Conservation (phyloP, 2,113 vertebrate species). For the Onychostruthus taczanowskii region DNA sequence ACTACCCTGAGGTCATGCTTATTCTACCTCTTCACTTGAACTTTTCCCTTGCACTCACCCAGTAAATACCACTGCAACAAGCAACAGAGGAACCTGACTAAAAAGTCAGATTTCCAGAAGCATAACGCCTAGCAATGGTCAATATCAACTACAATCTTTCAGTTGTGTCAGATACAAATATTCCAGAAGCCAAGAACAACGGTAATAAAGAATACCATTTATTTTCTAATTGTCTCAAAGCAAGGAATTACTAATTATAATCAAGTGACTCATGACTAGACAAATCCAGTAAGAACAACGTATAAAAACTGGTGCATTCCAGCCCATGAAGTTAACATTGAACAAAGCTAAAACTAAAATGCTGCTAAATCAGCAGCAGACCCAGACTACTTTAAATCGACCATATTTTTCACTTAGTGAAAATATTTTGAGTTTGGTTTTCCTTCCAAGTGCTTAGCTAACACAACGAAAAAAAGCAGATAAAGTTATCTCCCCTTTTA, state of each 20-base stretch:
- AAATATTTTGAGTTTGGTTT: not conserved
- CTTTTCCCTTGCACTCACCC: not conserved
- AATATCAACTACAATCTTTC: not conserved
- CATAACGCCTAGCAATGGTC: accelerated
- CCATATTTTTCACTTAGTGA: not conserved
- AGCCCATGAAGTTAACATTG: not conserved
- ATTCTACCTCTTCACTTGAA: not conserved
- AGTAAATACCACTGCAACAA: not conserved
- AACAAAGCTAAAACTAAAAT: not conserved
- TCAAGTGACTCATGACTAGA: not conserved
- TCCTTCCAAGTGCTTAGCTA: not conserved
- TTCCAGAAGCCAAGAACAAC: not conserved
- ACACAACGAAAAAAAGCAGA: not conserved
- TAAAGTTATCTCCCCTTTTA: not conserved
- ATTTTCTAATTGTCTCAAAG: not conserved
- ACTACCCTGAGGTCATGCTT: not conserved
- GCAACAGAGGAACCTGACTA: accelerated
- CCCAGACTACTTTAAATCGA: not conserved
- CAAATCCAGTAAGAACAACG: not conserved
- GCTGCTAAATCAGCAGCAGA: not conserved
- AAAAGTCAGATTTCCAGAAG: not conserved
- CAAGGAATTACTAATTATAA: not conserved
- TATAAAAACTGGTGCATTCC: not conserved
- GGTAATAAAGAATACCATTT: not conserved
- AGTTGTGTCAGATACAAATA: not conserved